A percentile compares a stretch with the other conserved stretches of the same genome.
Evolutionary conservation across 2,888 invertebrate species (phyloP).

Genomic region (Cryptus armator): DNA sequence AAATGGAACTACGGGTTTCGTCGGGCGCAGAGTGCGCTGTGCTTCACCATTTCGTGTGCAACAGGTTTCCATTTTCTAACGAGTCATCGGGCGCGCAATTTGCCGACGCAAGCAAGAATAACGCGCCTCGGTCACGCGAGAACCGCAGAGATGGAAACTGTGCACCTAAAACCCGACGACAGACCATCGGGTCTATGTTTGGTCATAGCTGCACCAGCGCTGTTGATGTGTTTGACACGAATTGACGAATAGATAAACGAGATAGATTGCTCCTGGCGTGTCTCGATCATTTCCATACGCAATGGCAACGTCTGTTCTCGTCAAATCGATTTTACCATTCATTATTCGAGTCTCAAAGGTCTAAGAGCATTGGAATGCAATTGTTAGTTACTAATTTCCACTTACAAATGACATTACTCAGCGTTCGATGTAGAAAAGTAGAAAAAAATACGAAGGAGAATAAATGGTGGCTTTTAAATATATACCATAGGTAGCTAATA

Average conservation of each 20-base stretch:
- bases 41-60: constrained; percentile 66
- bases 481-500: neutral
- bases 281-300: neutral
- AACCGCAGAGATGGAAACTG: constrained; percentile 65
- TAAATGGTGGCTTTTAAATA: neutral
- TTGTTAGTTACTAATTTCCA: neutral
- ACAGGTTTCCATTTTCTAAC: constrained; percentile 71
- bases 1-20: neutral
- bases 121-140: constrained; percentile 68
- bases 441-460: neutral
- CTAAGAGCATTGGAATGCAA: neutral
- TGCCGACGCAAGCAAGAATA: constrained; percentile 65
- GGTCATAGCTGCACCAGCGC: constrained; percentile 15
- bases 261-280: neutral
- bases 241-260: neutral
- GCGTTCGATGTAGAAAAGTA: neutral
- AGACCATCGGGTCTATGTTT: constrained; percentile 38
- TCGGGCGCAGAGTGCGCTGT: neutral
- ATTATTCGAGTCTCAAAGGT: neutral
- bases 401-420: neutral
- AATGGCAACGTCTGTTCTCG: neutral
- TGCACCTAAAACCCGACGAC: constrained; percentile 40
- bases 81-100: constrained; percentile 70
- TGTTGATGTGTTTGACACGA: constrained; percentile 35
- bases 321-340: too few species aligned